phyloP scores from a whole-genome alignment of 2,888 invertebrate genomes.

The Cybosia mesomella region DNA sequence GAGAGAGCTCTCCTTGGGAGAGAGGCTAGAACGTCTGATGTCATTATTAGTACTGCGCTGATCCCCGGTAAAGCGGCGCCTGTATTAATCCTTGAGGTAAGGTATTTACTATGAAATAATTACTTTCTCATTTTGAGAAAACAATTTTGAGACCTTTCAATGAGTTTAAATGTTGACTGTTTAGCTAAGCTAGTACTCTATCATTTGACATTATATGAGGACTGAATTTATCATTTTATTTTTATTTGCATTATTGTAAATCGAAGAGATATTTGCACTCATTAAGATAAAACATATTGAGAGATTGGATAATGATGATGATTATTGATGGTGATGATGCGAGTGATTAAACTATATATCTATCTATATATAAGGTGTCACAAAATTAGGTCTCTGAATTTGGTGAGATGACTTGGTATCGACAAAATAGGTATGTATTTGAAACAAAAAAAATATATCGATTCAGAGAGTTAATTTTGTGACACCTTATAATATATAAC shows the following conservation, averaged over 20 bases:
- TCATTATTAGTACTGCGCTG: slow-evolving; percentile 95
- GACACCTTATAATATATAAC: no score
- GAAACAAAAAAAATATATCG: no score
- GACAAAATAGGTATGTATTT: no score
- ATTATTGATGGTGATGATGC: no score
- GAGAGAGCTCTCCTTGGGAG: slow-evolving; percentile 95
- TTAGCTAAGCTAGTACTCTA: no score
- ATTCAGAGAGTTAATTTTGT: no score
- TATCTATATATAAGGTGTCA: no score
- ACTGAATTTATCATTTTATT: not conserved
- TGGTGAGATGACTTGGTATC: no score
- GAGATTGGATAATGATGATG: not conserved
- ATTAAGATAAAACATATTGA: slow-evolving; percentile 1
- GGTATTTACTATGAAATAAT: not conserved
- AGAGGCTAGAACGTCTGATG: slow-evolving; percentile 94
- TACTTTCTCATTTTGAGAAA: no score
- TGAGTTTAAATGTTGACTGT: no score
- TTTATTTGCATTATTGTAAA: no score
- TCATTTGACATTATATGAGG: not conserved
- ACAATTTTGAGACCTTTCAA: not conserved
- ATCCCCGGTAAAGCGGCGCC: slow-evolving; percentile 96
- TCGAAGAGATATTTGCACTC: not conserved
- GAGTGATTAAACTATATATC: not conserved
- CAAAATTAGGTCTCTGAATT: no score
- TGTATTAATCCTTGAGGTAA: slow-evolving; percentile 91